Evolutionary conservation across 2,888 invertebrate species (phyloP).

Genomic region (Cosmopolites sordidus): DNA sequence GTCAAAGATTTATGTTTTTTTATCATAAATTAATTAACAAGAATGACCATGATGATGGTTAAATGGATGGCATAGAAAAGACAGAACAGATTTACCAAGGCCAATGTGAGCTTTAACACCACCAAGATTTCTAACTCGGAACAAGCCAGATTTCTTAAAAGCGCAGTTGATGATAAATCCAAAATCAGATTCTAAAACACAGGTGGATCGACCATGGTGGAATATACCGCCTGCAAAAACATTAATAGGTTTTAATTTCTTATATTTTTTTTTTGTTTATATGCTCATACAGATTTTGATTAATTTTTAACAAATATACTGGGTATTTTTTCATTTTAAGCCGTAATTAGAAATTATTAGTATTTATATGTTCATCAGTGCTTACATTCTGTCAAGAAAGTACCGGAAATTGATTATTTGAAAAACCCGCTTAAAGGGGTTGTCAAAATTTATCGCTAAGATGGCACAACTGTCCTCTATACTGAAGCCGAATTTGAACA

Average conservation of each 20-base stretch:
- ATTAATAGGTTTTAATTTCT: not conserved
- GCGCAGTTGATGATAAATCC: slow-evolving; percentile 88
- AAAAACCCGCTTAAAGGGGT: too few relatives aligned
- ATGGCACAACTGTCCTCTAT: too few relatives aligned
- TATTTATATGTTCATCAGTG: too few relatives aligned
- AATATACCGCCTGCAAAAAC: slow-evolving; percentile 56
- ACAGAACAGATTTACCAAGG: slow-evolving; percentile 62
- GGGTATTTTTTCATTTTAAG: not conserved
- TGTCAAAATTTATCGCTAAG: too few relatives aligned
- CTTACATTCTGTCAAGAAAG: too few relatives aligned
- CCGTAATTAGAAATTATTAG: too few relatives aligned
- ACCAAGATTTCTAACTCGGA: slow-evolving; percentile 86
- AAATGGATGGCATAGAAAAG: slow-evolving; percentile 10
- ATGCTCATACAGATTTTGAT: not conserved
- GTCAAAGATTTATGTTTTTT: too few relatives aligned
- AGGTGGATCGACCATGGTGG: slow-evolving; percentile 67
- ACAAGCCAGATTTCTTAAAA: slow-evolving; percentile 87
- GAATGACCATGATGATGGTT: too few relatives aligned
- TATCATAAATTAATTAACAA: too few relatives aligned
- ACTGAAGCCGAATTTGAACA: too few relatives aligned
- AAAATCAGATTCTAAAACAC: slow-evolving; percentile 84
- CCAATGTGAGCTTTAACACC: slow-evolving; percentile 87
- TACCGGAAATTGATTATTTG: too few relatives aligned
- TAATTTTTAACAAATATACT: not conserved
- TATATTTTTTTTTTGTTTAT: too few relatives aligned